phyloP scores from a whole-genome alignment of 1,140 invertebrate genomes.

The Latrodectus geometricus region DNA sequence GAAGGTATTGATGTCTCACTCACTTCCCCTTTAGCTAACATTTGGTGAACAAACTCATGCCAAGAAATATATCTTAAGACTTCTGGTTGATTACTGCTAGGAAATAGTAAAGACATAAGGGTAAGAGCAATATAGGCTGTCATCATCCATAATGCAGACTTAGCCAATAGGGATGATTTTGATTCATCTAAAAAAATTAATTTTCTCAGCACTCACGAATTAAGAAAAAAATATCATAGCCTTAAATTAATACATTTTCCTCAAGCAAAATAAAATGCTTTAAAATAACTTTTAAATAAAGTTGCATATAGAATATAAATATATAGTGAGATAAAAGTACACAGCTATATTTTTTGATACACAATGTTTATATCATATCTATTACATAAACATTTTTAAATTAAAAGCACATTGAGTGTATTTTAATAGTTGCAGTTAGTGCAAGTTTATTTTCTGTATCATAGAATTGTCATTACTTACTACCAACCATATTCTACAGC shows the following conservation, averaged over 20 bases:
- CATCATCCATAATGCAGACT: conserved; percentile 81
- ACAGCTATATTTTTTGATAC: background rate
- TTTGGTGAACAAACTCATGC: conserved; percentile 95
- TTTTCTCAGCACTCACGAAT: background rate
- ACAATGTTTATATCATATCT: too few relatives aligned
- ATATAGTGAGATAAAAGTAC: background rate
- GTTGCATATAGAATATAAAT: background rate
- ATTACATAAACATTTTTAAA: too few relatives aligned
- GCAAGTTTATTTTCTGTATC: too few relatives aligned
- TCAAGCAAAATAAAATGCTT: background rate
- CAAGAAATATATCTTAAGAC: conserved; percentile 84
- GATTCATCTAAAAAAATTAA: conserved; percentile 54
- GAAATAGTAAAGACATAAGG: conserved; percentile 78
- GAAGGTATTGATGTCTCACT: conserved; percentile 74
- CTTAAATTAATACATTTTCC: too few relatives aligned
- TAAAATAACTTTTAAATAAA: background rate
- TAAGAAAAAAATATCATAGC: too few relatives aligned
- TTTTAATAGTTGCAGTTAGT: too few relatives aligned
- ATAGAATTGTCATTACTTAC: too few relatives aligned
- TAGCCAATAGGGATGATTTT: conserved; percentile 75
- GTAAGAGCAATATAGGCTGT: conserved; percentile 80
- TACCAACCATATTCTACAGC: too few relatives aligned
- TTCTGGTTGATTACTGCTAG: conserved; percentile 80
- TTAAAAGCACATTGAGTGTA: too few relatives aligned
- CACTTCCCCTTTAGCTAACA: conserved; percentile 89